Conservation (phyloP, 2,797 vertebrate species). For the Pampus argenteus region DNA sequence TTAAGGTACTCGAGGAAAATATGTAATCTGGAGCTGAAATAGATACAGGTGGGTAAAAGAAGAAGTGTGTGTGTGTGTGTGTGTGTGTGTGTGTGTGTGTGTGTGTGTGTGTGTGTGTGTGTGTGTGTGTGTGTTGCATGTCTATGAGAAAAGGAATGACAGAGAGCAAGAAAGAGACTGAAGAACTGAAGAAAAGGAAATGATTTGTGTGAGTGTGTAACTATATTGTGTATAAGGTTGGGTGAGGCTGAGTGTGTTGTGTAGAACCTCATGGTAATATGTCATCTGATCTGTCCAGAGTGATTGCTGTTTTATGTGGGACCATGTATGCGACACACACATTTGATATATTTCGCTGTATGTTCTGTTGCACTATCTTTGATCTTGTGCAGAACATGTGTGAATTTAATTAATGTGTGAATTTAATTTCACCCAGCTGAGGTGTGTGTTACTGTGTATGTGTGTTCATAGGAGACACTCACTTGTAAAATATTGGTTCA, state of each 20-base stretch:
- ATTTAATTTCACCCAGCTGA: constrained; percentile 2
- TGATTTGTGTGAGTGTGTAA: not conserved
- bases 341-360: constrained; percentile 9
- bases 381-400: constrained; percentile 15
- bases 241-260: constrained; percentile 2
- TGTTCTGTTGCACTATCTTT: not conserved
- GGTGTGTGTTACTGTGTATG: not conserved
- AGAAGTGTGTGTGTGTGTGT: not conserved
- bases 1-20: not conserved
- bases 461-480: not conserved
- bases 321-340: not conserved
- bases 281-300: not conserved
- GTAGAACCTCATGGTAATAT: not conserved
- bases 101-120: constrained; percentile 11
- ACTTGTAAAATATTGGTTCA: not conserved
- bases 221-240: not conserved
- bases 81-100: not conserved
- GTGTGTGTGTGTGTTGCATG: not conserved
- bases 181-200: too few species aligned
- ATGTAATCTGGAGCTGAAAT: constrained; percentile 38
- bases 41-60: constrained; percentile 39
- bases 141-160: too few species aligned
- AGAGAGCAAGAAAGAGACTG: too few species aligned
- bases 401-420: too few species aligned
- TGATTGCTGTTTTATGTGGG: not conserved